Percentiles rank a stretch among this genome's conserved stretches.
These are phyloP conservation scores for Lagocephalus sceleratus DNA, from an alignment of 2,797 vertebrate species.

Conservation along the genomic window DNA sequence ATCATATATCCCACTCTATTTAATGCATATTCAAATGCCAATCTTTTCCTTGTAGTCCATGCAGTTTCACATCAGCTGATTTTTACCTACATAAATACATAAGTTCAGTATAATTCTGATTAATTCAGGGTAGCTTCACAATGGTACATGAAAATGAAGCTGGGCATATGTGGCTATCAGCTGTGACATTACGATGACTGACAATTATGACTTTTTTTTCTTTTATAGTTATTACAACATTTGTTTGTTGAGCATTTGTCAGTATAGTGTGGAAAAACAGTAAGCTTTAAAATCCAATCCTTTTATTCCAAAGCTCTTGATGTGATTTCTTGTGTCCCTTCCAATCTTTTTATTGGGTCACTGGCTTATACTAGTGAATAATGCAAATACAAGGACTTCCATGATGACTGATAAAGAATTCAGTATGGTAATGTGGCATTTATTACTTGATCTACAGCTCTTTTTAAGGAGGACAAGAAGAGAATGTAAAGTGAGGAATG, in stretches of 20 bases:
- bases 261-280: too few relatives aligned
- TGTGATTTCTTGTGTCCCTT: constrained; percentile 1
- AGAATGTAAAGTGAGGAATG: constrained; percentile 9
- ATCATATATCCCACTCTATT: too few relatives aligned
- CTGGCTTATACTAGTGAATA: constrained; percentile 5
- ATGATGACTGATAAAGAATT: constrained; percentile 7
- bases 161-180: constrained; percentile 42
- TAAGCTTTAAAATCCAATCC: constrained; percentile 3
- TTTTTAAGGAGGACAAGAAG: constrained; percentile 4
- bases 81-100: constrained; percentile 12
- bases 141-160: constrained; percentile 57
- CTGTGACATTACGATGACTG: constrained; percentile 40
- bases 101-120: constrained; percentile 52
- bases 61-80: too few relatives aligned
- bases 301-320: constrained; percentile 1
- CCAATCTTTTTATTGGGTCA: constrained; percentile 22
- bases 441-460: constrained; percentile 5
- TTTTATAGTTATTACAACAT: too few relatives aligned
- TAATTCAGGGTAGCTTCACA: constrained; percentile 50
- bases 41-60: too few relatives aligned
- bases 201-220: constrained; percentile 15
- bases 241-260: too few relatives aligned
- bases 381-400: constrained; percentile 17
- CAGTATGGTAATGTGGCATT: constrained; percentile 14
- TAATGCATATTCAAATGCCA: constrained; percentile 45